Conservation (phyloP, 2,888 invertebrate species). For the Apamea monoglypha region DNA sequence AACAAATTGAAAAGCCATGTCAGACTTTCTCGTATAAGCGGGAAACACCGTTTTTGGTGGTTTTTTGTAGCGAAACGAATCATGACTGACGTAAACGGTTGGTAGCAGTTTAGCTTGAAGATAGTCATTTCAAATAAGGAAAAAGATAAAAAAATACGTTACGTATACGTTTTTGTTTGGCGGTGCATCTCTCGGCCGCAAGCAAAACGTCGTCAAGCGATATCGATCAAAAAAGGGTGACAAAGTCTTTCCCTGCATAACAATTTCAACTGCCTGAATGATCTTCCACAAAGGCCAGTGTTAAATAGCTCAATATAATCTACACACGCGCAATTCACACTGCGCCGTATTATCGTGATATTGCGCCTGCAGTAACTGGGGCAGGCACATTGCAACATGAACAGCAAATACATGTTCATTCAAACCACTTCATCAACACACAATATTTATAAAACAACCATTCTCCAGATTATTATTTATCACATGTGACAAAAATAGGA, state of each 20-base stretch:
- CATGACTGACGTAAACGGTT: slow-evolving; percentile 14
- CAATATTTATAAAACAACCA: slow-evolving; percentile 15
- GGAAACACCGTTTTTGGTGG: slow-evolving; percentile 25
- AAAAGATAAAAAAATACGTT: background rate
- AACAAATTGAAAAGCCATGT: slow-evolving; percentile 51
- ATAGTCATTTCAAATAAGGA: background rate
- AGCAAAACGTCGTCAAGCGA: background rate
- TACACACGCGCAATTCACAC: slow-evolving; percentile 50
- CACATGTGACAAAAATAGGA: slow-evolving; percentile 13
- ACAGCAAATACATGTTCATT: slow-evolving; percentile 50
- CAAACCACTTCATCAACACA: slow-evolving; percentile 29
- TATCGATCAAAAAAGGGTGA: too few relatives aligned
- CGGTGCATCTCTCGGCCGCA: background rate
- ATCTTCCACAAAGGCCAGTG: slow-evolving; percentile 35
- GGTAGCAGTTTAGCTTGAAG: background rate
- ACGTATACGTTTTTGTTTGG: slow-evolving; percentile 1
- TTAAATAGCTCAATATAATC: slow-evolving; percentile 49
- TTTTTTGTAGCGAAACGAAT: slow-evolving; percentile 32
- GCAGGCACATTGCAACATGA: slow-evolving; percentile 62
- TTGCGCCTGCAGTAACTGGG: slow-evolving; percentile 69
- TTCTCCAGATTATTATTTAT: background rate
- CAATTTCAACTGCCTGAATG: slow-evolving; percentile 11
- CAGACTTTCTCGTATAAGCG: slow-evolving; percentile 30
- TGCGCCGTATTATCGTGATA: slow-evolving; percentile 60
- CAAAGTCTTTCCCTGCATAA: background rate